phyloP scores from a whole-genome alignment of 2,888 invertebrate genomes.

The Leuctra nigra region DNA sequence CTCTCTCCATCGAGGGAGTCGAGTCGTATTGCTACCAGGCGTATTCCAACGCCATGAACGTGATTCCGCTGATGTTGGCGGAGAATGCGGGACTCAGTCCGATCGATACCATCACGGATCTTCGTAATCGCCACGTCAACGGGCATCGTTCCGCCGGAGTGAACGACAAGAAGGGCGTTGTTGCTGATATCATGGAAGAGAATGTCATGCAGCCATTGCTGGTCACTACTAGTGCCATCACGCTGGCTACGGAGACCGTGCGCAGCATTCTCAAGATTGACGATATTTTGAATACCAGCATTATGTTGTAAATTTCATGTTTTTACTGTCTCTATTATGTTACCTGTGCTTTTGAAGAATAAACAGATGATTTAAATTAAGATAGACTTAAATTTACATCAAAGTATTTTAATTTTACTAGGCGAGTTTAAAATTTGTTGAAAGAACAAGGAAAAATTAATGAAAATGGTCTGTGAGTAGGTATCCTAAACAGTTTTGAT shows the following conservation, averaged over 20 bases:
- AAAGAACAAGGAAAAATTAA: no score
- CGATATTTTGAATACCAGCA: conserved; percentile 90
- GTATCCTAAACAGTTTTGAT: no score
- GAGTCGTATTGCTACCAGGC: conserved; percentile 89
- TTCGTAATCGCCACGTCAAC: conserved; percentile 87
- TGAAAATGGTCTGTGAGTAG: no score
- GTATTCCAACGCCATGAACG: conserved; percentile 93
- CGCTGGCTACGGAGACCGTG: conserved; percentile 93
- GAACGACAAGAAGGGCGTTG: conserved; percentile 71
- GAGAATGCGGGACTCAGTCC: conserved; percentile 92
- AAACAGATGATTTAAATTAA: no score
- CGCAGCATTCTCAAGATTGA: conserved; percentile 98
- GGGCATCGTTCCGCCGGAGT: conserved; percentile 86
- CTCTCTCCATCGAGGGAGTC: conserved; percentile 81
- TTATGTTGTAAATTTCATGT: no score
- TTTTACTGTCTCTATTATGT: no score
- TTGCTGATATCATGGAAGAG: conserved; percentile 53
- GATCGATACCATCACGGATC: conserved; percentile 92
- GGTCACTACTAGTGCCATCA: conserved; percentile 89
- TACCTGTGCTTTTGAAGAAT: no score
- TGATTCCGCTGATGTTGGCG: conserved; percentile 84
- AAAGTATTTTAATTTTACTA: no score
- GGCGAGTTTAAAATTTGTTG: no score
- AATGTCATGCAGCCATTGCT: conserved; percentile 96
- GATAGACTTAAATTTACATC: no score